Base-by-base conservation (phyloP, 92 coral and sea anemone species). In the Virgularia gustaviana region DNA sequence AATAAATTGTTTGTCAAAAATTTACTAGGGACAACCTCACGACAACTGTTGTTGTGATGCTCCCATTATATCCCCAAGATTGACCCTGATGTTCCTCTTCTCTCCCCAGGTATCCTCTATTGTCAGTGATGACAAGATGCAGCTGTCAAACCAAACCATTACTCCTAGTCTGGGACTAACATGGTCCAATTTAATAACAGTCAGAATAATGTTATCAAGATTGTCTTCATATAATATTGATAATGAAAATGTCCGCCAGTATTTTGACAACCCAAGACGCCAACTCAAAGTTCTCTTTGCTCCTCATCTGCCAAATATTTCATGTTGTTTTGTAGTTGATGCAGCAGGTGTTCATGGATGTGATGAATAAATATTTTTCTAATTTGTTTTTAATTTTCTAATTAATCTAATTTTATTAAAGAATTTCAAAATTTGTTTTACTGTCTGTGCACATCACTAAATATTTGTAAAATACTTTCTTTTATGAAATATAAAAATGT, bases 151-250 rank as follows among this genome's bases (percentile, higher is more conserved):
- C 22, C 72, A 81, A 16, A 43, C 76, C 43, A 88, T 91, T 15
- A 79, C 70, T 34, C 97, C 97, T 31, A 90, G 96, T 43, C 88
- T 91, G 52, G 97, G 97, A 9, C 81, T 89, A 42, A 95, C 97
- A 6, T 91, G 97, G 97, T 91, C 97, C 72, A 81, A 77, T 66
- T 79, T 86, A 88, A 82, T 85, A 16, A 89, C 88, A 0, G 73
- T 73, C 13, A 80, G 97, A 16, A 71, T 89, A 35, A 91, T 91
- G 96, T 67, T 89, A 22, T 83, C 88, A 0, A 86, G 97, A 27
- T 78, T 86, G 0, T 23, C 30, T 41, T 30, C 20, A 8, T 13
- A 65, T 8, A 2, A 33, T 29, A n/a, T 44, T 30, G 57, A 27
- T 20, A 9, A 6, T 3, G 20, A 47, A 4, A 15, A 47, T 47